phyloP scores from a whole-genome alignment of 2,888 invertebrate genomes.

The Drosophila longiperda region DNA sequence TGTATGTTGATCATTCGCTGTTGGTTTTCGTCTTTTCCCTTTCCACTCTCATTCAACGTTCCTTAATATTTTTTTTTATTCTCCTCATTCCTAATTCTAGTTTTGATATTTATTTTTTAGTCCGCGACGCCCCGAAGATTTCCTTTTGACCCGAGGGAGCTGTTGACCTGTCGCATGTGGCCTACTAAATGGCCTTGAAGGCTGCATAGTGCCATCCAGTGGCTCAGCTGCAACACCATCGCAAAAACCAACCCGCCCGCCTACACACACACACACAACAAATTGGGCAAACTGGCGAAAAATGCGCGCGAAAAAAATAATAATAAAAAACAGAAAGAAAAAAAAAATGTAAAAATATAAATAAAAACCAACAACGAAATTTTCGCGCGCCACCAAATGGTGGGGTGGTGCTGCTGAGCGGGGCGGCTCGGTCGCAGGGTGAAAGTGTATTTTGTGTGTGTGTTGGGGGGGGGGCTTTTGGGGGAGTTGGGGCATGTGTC shows the following conservation, averaged over 20 bases:
- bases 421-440: conserved; percentile 1
- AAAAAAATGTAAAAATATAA: conserved; percentile 6
- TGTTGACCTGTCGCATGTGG: conserved; percentile 39
- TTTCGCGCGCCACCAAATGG: conserved; percentile 36
- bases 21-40: conserved; percentile 27
- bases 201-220: conserved; percentile 7
- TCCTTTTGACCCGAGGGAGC: conserved; percentile 10
- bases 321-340: conserved; percentile 10
- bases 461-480: neutral
- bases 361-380: conserved; percentile 32
- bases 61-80: conserved; percentile 1
- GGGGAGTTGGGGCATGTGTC: conserved; percentile 35
- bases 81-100: neutral
- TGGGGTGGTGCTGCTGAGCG: conserved; percentile 10
- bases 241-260: conserved; percentile 11
- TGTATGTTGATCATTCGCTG: conserved; percentile 37
- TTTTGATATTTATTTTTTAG: neutral
- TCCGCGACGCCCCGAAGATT: neutral
- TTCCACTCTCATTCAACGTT: neutral
- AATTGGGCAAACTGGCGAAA: conserved; percentile 39
- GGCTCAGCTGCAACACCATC: neutral
- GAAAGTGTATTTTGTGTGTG: conserved; percentile 3
- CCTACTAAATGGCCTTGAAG: conserved; percentile 20
- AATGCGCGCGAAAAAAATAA: conserved; percentile 41
- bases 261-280: conserved; percentile 16